phyloP scores from a whole-genome alignment of 2,797 vertebrate genomes.

The Syngnathus rostellatus region DNA sequence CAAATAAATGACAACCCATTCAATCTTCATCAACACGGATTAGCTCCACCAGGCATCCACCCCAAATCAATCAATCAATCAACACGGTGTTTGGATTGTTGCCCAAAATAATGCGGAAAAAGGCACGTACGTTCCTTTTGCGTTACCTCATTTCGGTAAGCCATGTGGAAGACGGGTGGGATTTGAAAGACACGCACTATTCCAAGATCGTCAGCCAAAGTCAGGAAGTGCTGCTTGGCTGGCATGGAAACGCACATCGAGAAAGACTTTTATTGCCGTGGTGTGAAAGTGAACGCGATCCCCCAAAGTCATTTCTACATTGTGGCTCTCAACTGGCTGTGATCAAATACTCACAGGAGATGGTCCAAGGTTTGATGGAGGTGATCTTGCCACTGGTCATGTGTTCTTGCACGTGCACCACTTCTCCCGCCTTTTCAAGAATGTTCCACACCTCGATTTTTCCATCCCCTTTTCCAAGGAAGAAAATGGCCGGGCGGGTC shows the following conservation, averaged over 20 bases:
- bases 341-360: conserved; percentile 64
- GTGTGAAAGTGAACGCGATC: not conserved
- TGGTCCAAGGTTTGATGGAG: conserved; percentile 72
- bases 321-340: not conserved
- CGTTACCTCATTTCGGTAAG: conserved; percentile 77
- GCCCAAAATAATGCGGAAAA: not conserved
- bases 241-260: not conserved
- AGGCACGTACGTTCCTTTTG: not conserved
- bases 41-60: not conserved
- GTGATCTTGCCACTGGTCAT: conserved; percentile 69
- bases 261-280: not conserved
- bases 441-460: conserved; percentile 87
- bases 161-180: conserved; percentile 67
- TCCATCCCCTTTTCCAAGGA: conserved; percentile 81
- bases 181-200: conserved; percentile 80
- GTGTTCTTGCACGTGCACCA: conserved; percentile 62
- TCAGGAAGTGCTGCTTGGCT: conserved; percentile 85
- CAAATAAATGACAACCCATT: not conserved
- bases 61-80: not conserved
- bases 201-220: conserved; percentile 77
- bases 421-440: conserved; percentile 74
- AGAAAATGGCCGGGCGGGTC: conserved; percentile 81
- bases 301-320: not conserved
- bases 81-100: not conserved
- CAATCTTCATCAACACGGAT: not conserved